Conservation (phyloP, 2,113 vertebrate species). For the Coregonus clupeaformis region DNA sequence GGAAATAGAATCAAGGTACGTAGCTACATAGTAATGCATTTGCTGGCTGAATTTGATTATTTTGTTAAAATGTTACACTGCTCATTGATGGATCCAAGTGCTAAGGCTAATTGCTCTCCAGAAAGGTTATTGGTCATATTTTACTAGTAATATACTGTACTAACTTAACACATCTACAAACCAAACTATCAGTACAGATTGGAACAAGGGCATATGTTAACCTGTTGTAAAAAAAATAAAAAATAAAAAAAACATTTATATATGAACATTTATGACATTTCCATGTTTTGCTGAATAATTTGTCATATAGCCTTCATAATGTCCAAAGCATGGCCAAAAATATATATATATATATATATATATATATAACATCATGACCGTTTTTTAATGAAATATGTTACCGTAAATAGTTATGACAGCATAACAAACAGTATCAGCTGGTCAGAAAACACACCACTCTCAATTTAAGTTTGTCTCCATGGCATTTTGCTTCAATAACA, state of each 20-base stretch:
- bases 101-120: neutral
- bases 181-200: neutral
- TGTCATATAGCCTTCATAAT: neutral
- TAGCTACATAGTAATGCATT: neutral
- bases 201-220: neutral
- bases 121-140: neutral
- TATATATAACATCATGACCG: neutral
- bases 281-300: neutral
- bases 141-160: neutral
- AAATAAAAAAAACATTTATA: neutral
- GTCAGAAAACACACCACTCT: neutral
- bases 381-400: neutral
- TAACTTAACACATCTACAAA: neutral
- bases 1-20: constrained; percentile 37
- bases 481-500: neutral
- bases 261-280: neutral
- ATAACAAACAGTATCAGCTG: neutral
- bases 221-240: neutral
- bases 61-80: constrained; percentile 20
- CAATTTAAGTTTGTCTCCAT: neutral
- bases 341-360: too few relatives aligned
- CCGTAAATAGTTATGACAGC: neutral
- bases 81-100: constrained; percentile 12
- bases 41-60: constrained; percentile 32
- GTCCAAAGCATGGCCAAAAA: neutral